phyloP scores from a whole-genome alignment of 2,888 invertebrate species.

The Lasius fuliginosus region DNA sequence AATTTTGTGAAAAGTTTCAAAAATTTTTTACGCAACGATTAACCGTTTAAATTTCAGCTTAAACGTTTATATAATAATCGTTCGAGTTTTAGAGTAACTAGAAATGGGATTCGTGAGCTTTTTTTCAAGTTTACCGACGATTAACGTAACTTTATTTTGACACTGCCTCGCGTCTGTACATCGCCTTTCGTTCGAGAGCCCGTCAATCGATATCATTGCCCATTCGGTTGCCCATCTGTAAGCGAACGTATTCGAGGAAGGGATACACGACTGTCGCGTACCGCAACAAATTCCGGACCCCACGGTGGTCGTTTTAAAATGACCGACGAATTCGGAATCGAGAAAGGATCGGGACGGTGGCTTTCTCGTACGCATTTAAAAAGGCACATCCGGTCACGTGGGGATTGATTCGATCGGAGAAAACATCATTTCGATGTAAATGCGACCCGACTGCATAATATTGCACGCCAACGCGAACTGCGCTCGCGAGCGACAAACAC shows the following conservation, averaged over 20 bases:
- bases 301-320: background rate
- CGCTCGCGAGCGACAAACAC: slow-evolving; percentile 58
- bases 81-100: background rate
- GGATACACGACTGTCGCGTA: background rate
- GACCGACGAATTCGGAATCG: slow-evolving; percentile 26
- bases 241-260: background rate
- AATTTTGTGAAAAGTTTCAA: background rate
- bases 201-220: background rate
- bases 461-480: slow-evolving; percentile 47
- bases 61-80: background rate
- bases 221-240: background rate
- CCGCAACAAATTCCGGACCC: background rate
- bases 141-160: background rate
- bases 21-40: background rate
- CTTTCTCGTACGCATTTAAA: slow-evolving; percentile 48
- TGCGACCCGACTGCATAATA: slow-evolving; percentile 56
- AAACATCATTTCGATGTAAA: slow-evolving; percentile 68
- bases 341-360: background rate
- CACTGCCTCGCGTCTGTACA: background rate
- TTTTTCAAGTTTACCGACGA: background rate
- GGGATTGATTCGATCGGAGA: slow-evolving; percentile 50
- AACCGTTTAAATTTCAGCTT: background rate
- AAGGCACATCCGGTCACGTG: slow-evolving; percentile 60
- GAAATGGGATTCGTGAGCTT: background rate
- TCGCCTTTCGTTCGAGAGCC: background rate